phyloP scores from a whole-genome alignment of 1,140 invertebrate genomes.

The Heliconius melpomene region DNA sequence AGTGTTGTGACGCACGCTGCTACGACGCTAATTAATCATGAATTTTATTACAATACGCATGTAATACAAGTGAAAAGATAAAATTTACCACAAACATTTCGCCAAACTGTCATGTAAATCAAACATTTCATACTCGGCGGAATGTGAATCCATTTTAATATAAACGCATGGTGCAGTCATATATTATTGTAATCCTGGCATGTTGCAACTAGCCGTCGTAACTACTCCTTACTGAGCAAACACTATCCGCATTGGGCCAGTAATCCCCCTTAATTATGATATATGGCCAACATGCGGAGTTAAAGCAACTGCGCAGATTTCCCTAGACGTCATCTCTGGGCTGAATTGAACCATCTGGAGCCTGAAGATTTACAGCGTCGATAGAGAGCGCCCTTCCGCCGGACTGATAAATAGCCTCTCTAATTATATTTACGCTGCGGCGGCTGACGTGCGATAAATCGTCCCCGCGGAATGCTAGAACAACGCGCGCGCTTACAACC shows the following conservation, averaged over 20 bases:
- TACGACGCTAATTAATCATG: background rate
- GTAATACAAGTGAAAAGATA: conserved; percentile 4
- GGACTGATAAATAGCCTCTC: conserved; percentile 75
- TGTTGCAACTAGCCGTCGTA: conserved; percentile 36
- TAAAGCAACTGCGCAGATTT: conserved; percentile 21
- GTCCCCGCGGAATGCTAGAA: conserved; percentile 59
- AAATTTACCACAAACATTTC: conserved; percentile 18
- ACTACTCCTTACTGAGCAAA: conserved; percentile 45
- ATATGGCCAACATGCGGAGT: conserved; percentile 44
- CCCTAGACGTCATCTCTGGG: conserved; percentile 39
- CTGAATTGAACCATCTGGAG: conserved; percentile 71
- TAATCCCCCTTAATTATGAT: conserved; percentile 62
- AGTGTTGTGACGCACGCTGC: conserved; percentile 19
- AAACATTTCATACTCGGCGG: background rate
- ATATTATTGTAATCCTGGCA: conserved; percentile 61
- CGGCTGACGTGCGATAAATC: conserved; percentile 68
- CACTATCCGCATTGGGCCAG: conserved; percentile 35
- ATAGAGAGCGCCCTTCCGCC: conserved; percentile 71
- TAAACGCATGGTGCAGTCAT: conserved; percentile 38
- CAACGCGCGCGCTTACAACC: conserved; percentile 61
- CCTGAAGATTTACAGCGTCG: conserved; percentile 67
- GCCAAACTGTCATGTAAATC: background rate
- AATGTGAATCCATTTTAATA: conserved; percentile 32
- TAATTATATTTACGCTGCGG: conserved; percentile 79
- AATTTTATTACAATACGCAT: conserved; percentile 4